Evolutionary conservation across 2,888 invertebrate genomes (phyloP), one percentile per base, ranked within the genome.

Genomic region (Drosophila melanosoma): DNA sequence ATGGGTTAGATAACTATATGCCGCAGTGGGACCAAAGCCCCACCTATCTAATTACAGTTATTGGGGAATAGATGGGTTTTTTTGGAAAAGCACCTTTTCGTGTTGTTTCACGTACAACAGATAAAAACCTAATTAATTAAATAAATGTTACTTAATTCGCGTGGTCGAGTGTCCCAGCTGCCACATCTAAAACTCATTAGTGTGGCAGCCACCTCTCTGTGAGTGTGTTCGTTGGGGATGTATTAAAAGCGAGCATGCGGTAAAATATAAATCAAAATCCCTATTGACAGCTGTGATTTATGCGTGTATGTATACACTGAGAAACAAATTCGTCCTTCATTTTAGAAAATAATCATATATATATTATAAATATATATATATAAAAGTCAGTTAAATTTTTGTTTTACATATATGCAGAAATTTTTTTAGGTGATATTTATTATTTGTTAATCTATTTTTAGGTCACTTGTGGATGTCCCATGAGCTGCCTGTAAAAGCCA

Each of bases 51-150:
- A 45, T 45, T 29, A 23, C 56, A 68, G 78, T 65, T 78, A 62
- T 35, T 53, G 63, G 58, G 61, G 52, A 64, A 32, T 33, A 62
- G 32, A 53, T 49, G 26, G 65, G 57, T 35, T 59, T 61, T 23
- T 57, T 56, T 66, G 32, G 20, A 32, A 45, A 36, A 54, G 40
- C 57, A 57, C 66, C 63, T 74, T 73, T 56, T 17, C 51, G 66
- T 63, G 40, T 68, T 23, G 35, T 20, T 29, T 36, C 82, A 87
- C 66, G 71, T 73, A 68, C 51, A 53, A 58, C 63, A 73, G 84
- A 78, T 67, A 83, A 82, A 73, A 75, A 70, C 80, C 66, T 80
- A 82, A 88, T 85, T 88, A 88, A 85, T 88, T 86, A 90, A 89
- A 90, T 87, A 90, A 84, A 81, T 63, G 75, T 60, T 74, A 74